A percentile compares a stretch with the other conserved stretches of the same genome.
Conservation (phyloP, 2,888 invertebrate genomes). For the Eutolmus rufibarbis region DNA sequence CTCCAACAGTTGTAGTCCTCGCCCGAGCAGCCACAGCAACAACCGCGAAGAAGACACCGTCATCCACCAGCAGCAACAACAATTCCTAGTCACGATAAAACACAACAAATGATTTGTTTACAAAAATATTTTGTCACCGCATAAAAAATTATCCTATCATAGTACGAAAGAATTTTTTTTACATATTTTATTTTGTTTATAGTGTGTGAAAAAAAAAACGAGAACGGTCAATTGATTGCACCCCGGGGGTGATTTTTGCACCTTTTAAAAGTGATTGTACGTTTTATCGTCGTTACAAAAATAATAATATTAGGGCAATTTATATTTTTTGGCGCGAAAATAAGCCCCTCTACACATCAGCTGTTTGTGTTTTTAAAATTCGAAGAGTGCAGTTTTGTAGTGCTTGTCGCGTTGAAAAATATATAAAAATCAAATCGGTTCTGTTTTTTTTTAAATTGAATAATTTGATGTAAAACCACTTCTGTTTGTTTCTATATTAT, state of each 20-base stretch:
- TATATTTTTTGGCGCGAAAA: background rate
- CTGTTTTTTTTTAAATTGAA: background rate
- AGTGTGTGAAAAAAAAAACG: background rate
- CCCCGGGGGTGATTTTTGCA: slow-evolving; percentile 6
- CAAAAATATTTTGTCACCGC: background rate
- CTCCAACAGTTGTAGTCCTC: background rate
- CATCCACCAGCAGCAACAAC: background rate
- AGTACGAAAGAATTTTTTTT: background rate
- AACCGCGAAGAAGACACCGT: background rate
- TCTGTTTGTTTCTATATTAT: background rate
- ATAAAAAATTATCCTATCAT: background rate
- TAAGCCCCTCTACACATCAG: background rate
- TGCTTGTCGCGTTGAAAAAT: background rate
- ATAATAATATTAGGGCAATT: background rate
- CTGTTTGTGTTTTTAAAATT: slow-evolving; percentile 2
- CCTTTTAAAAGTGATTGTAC: slow-evolving; percentile 13
- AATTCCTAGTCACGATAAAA: slow-evolving; percentile 9
- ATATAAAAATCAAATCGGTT: background rate
- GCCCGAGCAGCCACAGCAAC: background rate
- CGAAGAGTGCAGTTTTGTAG: slow-evolving; percentile 5
- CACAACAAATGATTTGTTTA: slow-evolving; percentile 32
- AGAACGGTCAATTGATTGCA: slow-evolving; percentile 11
- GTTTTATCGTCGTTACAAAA: background rate
- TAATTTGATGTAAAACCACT: background rate
- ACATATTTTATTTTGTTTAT: background rate